Conservation (phyloP, 2,113 vertebrate species). For the Nicator chloris region DNA sequence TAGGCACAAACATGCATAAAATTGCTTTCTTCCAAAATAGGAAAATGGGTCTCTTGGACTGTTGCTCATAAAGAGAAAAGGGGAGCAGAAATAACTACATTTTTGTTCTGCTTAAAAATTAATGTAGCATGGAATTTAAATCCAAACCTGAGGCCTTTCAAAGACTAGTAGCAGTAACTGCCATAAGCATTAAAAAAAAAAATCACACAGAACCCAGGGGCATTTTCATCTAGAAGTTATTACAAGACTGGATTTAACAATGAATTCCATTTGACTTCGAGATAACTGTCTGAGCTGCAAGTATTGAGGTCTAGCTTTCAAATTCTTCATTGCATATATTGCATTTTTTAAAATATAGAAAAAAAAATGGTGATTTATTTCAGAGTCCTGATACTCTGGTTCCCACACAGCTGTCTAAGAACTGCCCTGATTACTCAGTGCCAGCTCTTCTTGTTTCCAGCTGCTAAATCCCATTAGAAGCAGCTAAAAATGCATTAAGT, state of each 20-base stretch:
- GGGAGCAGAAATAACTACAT: slow-evolving; percentile 6
- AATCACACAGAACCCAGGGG: not conserved
- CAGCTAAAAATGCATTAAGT: slow-evolving; percentile 42
- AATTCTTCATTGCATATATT: not conserved
- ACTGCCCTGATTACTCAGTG: slow-evolving; percentile 5
- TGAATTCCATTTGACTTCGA: not conserved
- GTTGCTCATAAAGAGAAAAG: slow-evolving; percentile 2
- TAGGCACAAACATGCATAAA: slow-evolving; percentile 9
- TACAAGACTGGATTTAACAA: not conserved
- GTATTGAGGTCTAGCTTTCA: not conserved
- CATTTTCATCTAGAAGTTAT: slow-evolving; percentile 13
- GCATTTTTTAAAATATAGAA: not conserved
- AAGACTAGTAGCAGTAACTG: not conserved
- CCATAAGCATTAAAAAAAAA: not conserved
- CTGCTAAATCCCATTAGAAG: slow-evolving; percentile 46
- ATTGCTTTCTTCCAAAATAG: slow-evolving; percentile 7
- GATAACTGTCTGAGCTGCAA: not conserved
- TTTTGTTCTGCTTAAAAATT: slow-evolving; percentile 33
- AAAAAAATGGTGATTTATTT: not conserved
- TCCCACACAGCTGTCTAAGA: slow-evolving; percentile 16
- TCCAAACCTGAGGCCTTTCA: not conserved
- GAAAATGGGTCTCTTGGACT: slow-evolving; percentile 2
- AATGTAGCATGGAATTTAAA: slow-evolving; percentile 11
- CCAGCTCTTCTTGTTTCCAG: slow-evolving; percentile 35
- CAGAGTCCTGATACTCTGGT: not conserved